Percentiles rank a stretch among this genome's conserved stretches.
phyloP scores from a whole-genome alignment of 2,113 vertebrate species.

The Notothenia coriiceps region DNA sequence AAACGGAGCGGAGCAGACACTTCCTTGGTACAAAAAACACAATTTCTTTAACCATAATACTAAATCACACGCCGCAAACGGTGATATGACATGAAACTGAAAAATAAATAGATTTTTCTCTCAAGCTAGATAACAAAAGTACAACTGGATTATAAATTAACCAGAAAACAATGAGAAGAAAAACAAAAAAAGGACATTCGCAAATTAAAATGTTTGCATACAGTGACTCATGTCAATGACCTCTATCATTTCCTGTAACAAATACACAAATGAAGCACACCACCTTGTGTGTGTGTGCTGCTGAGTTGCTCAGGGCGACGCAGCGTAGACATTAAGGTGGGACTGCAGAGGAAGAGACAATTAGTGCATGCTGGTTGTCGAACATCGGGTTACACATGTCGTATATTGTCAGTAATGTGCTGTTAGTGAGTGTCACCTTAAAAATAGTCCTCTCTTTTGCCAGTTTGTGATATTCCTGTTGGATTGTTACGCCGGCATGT shows the following conservation, averaged over 20 bases:
- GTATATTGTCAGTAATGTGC: slow-evolving; percentile 61
- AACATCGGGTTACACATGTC: slow-evolving; percentile 49
- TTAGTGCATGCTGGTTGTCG: slow-evolving; percentile 77
- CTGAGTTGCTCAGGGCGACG: slow-evolving; percentile 47
- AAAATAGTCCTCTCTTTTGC: slow-evolving; percentile 58
- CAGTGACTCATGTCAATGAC: slow-evolving; percentile 77
- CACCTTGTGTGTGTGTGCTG: slow-evolving; percentile 40
- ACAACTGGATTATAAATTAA: slow-evolving; percentile 87
- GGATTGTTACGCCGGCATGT: slow-evolving; percentile 37
- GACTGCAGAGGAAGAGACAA: slow-evolving; percentile 68
- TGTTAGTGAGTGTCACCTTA: slow-evolving; percentile 55
- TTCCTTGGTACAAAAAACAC: slow-evolving; percentile 61
- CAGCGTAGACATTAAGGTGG: slow-evolving; percentile 45
- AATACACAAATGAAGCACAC: slow-evolving; percentile 59
- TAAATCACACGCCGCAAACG: slow-evolving; percentile 69
- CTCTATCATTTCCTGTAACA: slow-evolving; percentile 70
- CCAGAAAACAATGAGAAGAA: slow-evolving; percentile 62
- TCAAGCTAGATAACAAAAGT: slow-evolving; percentile 80
- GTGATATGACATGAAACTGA: slow-evolving; percentile 77
- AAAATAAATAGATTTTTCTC: slow-evolving; percentile 84
- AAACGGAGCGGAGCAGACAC: slow-evolving; percentile 52
- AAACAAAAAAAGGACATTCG: slow-evolving; percentile 73
- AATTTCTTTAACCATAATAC: slow-evolving; percentile 75
- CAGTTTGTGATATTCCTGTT: slow-evolving; percentile 37
- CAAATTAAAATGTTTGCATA: slow-evolving; percentile 81